Evolutionary conservation across 2,797 vertebrate species (phyloP).

Genomic region (Microchirus variegatus): DNA sequence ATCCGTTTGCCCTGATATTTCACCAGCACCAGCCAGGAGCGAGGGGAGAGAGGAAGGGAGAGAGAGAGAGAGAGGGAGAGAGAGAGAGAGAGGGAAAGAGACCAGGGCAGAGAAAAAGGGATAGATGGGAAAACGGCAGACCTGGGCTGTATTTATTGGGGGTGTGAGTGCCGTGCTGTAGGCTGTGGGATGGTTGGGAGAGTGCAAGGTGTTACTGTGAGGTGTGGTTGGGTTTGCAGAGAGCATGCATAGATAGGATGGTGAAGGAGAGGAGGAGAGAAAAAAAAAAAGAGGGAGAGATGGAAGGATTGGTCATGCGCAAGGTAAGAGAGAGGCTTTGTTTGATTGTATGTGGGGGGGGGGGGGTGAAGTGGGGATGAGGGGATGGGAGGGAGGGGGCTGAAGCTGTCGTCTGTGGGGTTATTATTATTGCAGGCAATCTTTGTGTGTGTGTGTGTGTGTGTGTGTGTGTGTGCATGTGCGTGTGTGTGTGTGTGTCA

Average conservation of each 20-base stretch:
- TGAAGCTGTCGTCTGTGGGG: constrained; percentile 78
- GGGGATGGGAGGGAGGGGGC: constrained; percentile 68
- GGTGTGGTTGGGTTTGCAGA: constrained; percentile 72
- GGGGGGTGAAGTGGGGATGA: constrained; percentile 48
- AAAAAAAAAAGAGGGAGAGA: constrained; percentile 68
- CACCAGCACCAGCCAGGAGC: constrained; percentile 84
- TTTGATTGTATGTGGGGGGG: constrained; percentile 79
- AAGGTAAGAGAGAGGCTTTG: constrained; percentile 85
- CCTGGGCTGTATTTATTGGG: constrained; percentile 76
- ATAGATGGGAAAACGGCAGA: constrained; percentile 78
- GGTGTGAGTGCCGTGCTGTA: constrained; percentile 74
- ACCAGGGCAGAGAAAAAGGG: constrained; percentile 74
- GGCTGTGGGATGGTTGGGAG: constrained; percentile 75
- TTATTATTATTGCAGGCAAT: constrained; percentile 82
- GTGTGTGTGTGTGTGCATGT: constrained; percentile 41
- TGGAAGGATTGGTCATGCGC: constrained; percentile 81
- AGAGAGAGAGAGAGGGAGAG: constrained; percentile 52
- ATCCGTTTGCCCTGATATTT: constrained; percentile 87
- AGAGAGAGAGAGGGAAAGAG: constrained; percentile 61
- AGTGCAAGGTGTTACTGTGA: constrained; percentile 79
- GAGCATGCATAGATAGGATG: constrained; percentile 73
- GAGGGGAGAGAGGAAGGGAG: constrained; percentile 72
- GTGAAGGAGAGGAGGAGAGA: constrained; percentile 53
- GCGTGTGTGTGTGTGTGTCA: constrained; percentile 36
- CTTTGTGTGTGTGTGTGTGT: constrained; percentile 55